Evolutionary conservation across 2,888 invertebrate species (phyloP).

Genomic region (Endotricha flammealis): DNA sequence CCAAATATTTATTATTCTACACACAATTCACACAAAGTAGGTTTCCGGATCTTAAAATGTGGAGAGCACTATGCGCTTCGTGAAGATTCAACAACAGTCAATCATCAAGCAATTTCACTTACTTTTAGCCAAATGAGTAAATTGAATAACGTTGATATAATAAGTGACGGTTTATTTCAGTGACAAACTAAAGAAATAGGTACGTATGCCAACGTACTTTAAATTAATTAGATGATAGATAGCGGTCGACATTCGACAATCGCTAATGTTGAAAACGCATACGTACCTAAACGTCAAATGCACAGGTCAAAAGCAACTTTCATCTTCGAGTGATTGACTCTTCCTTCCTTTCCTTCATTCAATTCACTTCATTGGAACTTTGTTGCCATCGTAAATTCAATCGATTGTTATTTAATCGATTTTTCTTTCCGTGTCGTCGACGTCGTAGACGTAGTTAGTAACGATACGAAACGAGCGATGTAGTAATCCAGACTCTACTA

Average conservation of each 20-base stretch:
- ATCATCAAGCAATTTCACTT: neutral
- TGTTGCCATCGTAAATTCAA: too few species aligned
- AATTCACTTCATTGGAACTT: too few species aligned
- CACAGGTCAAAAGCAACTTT: constrained; percentile 4
- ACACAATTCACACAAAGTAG: constrained; percentile 46
- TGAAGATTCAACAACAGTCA: neutral
- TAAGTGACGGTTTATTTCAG: neutral
- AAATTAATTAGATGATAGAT: neutral
- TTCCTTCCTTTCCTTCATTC: too few species aligned
- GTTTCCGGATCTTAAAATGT: constrained; percentile 61
- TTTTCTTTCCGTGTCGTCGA: too few species aligned
- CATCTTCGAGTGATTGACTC: neutral
- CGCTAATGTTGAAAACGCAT: constrained; percentile 26
- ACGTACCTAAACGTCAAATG: constrained; percentile 33
- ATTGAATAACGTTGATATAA: neutral
- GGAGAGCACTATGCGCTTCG: constrained; percentile 22
- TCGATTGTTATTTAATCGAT: too few species aligned
- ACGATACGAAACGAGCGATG: too few species aligned
- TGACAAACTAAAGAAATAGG: neutral
- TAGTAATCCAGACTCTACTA: too few species aligned
- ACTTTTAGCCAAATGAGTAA: constrained; percentile 2
- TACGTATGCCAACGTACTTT: constrained; percentile 5
- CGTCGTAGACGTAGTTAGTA: too few species aligned
- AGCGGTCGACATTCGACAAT: constrained; percentile 18
- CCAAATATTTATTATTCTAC: constrained; percentile 18